phyloP scores from a whole-genome alignment of 2,888 invertebrate species.

The Siphlonurus alternatus region DNA sequence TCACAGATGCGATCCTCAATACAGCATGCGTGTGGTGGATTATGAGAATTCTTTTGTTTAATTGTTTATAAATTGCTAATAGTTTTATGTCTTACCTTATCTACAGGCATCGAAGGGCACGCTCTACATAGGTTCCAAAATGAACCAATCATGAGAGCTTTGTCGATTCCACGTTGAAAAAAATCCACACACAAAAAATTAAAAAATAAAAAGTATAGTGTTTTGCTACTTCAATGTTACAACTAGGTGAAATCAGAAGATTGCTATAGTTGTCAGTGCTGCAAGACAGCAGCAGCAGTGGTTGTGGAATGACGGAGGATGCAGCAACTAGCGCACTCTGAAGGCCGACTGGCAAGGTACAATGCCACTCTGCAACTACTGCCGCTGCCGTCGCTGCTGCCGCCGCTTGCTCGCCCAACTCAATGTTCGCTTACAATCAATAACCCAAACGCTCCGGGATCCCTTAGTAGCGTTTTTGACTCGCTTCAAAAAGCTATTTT shows the following conservation, averaged over 20 bases:
- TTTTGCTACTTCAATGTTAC: too few species aligned
- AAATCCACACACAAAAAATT: not conserved
- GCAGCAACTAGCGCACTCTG: not conserved
- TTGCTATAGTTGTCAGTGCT: not conserved
- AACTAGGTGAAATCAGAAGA: too few species aligned
- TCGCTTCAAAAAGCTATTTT: too few species aligned
- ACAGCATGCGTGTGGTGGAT: too few species aligned
- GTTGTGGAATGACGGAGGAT: not conserved
- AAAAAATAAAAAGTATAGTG: too few species aligned
- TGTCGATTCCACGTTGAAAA: not conserved
- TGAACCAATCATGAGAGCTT: slow-evolving; percentile 71
- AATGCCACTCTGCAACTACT: not conserved
- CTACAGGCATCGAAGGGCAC: slow-evolving; percentile 92
- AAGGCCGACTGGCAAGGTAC: not conserved
- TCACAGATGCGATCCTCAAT: too few species aligned
- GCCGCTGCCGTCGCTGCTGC: too few species aligned
- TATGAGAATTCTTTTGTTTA: too few species aligned
- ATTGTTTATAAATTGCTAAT: too few species aligned
- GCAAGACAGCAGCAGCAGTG: not conserved
- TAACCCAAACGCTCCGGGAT: not conserved
- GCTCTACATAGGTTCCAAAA: slow-evolving; percentile 94
- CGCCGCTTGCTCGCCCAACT: too few species aligned
- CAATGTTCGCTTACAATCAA: too few species aligned
- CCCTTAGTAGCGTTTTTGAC: too few species aligned
- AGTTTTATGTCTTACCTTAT: slow-evolving; percentile 52